A percentile compares a stretch with the other conserved stretches of the same genome.
Evolutionary conservation across 2,797 vertebrate genomes (phyloP).

Genomic region (Leuciscus waleckii): DNA sequence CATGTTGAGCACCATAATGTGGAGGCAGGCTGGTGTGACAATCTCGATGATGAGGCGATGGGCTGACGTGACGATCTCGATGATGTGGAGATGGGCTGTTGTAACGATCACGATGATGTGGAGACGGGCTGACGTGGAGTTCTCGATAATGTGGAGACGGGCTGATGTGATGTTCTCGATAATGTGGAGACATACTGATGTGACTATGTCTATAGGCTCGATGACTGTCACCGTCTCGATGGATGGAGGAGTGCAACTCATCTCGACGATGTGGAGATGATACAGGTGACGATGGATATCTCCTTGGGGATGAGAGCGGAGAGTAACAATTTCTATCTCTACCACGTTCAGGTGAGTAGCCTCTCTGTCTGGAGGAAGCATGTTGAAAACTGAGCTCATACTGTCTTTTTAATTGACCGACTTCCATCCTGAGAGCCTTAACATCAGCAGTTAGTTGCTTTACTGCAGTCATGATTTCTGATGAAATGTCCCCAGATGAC

Average conservation of each 20-base stretch:
- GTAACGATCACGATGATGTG: not conserved
- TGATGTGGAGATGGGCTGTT: not conserved
- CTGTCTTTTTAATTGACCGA: not conserved
- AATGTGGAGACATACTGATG: not conserved
- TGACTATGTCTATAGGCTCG: not conserved
- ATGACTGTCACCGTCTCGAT: not conserved
- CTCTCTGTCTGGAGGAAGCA: not conserved
- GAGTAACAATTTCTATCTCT: not conserved
- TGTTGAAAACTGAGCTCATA: not conserved
- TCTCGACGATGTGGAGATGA: not conserved
- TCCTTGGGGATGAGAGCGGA: not conserved
- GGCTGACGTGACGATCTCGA: not conserved
- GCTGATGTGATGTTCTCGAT: not conserved
- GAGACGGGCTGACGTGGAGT: not conserved
- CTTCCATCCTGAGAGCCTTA: not conserved
- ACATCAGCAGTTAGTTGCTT: slow-evolving; percentile 19
- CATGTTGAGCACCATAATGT: not conserved
- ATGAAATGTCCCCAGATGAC: not conserved
- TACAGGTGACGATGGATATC: slow-evolving; percentile 4
- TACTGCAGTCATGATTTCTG: slow-evolving; percentile 8
- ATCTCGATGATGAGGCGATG: not conserved
- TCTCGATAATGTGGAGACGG: not conserved
- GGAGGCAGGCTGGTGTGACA: not conserved
- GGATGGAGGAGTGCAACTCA: no score
- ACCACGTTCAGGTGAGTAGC: not conserved